phyloP scores from a whole-genome alignment of 2,113 vertebrate species.

The Dascyllus trimaculatus region DNA sequence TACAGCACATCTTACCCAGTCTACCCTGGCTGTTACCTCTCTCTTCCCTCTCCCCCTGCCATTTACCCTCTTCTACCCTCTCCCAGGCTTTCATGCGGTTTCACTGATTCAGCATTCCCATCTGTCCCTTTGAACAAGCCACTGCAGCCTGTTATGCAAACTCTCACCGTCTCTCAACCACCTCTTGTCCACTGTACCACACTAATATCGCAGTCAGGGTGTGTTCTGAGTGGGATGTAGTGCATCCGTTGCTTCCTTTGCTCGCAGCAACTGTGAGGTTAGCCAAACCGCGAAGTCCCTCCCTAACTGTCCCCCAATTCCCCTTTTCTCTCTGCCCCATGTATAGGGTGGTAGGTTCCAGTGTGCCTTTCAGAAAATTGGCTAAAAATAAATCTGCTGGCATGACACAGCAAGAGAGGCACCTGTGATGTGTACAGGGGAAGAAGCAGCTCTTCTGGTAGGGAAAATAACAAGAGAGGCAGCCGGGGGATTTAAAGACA shows the following conservation, averaged over 20 bases:
- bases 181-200: conserved; percentile 64
- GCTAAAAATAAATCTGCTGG: conserved; percentile 76
- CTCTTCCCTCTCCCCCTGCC: conserved; percentile 50
- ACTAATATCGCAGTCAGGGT: conserved; percentile 48
- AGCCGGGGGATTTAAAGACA: conserved; percentile 21
- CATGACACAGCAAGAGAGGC: conserved; percentile 74
- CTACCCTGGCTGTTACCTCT: conserved; percentile 48
- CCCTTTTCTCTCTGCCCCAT: conserved; percentile 51
- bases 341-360: conserved; percentile 81
- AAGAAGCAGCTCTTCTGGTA: conserved; percentile 29
- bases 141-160: conserved; percentile 52
- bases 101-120: conserved; percentile 78
- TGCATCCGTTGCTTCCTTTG: conserved; percentile 54
- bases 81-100: conserved; percentile 69
- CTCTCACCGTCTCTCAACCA: conserved; percentile 61
- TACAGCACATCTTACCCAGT: conserved; percentile 52
- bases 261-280: conserved; percentile 53
- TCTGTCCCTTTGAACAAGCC: conserved; percentile 63
- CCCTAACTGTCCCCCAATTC: conserved; percentile 22
- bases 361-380: conserved; percentile 70
- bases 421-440: conserved; percentile 42
- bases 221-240: conserved; percentile 57
- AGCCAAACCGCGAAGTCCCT: conserved; percentile 35
- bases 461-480: conserved; percentile 22
- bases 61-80: conserved; percentile 64